A percentile compares a stretch with the other conserved stretches of the same genome.
These are phyloP conservation scores for Pelobates fuscus DNA, from an alignment of 2,113 vertebrate species.

Conservation along the genomic window DNA sequence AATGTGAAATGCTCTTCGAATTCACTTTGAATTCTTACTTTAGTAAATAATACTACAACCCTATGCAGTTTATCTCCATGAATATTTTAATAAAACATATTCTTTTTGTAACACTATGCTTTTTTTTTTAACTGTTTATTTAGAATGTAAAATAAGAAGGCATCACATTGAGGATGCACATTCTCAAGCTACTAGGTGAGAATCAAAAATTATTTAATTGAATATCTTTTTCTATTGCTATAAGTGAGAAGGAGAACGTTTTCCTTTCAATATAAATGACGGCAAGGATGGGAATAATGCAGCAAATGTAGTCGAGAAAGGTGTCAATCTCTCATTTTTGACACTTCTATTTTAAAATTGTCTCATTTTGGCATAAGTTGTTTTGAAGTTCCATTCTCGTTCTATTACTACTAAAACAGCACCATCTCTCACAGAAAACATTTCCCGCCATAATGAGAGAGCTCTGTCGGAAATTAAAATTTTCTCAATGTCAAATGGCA, in stretches of 20 bases:
- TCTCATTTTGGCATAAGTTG: neutral
- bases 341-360: neutral
- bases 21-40: too few species aligned
- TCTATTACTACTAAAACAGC: neutral
- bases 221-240: slow-evolving; percentile 7
- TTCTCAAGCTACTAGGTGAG: neutral
- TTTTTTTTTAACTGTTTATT: slow-evolving; percentile 13
- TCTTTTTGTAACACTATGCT: neutral
- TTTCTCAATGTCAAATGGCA: slow-evolving; percentile 25
- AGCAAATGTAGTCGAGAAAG: neutral
- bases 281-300: neutral
- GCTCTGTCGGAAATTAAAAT: slow-evolving; percentile 16
- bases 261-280: neutral
- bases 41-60: too few species aligned
- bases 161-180: slow-evolving; percentile 19
- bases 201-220: neutral
- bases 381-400: neutral
- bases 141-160: neutral
- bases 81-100: slow-evolving; percentile 23
- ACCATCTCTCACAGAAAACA: slow-evolving; percentile 21
- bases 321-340: slow-evolving; percentile 28
- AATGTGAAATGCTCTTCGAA: too few species aligned
- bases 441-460: slow-evolving; percentile 26
- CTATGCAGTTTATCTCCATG: neutral
- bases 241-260: neutral